phyloP scores from a whole-genome alignment of 1,140 invertebrate genomes.

The Drosophila saltans region DNA sequence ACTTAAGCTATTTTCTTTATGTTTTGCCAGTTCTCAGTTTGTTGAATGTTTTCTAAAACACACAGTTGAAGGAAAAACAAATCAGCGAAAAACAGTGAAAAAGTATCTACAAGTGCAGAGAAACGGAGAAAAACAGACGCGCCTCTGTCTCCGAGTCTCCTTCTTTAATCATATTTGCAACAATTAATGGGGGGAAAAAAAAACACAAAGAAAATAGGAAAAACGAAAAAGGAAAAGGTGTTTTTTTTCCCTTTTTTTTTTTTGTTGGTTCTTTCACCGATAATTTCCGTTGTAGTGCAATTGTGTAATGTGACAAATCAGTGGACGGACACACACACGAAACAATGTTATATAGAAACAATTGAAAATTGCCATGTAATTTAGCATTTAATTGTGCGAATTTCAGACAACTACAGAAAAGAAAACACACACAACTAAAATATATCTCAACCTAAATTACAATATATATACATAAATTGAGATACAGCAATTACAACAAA shows the following conservation, averaged over 20 bases:
- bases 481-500: background rate
- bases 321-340: slow-evolving; percentile 18
- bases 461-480: slow-evolving; percentile 10
- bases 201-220: background rate
- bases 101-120: slow-evolving; percentile 61
- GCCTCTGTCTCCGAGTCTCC: background rate
- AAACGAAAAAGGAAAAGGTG: slow-evolving; percentile 2
- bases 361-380: slow-evolving; percentile 48
- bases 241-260: background rate
- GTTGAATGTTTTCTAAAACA: slow-evolving; percentile 39
- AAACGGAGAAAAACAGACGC: slow-evolving; percentile 7
- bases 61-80: no score
- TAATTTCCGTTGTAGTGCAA: slow-evolving; percentile 5
- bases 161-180: background rate
- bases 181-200: background rate
- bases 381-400: slow-evolving; percentile 76
- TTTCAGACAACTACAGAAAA: slow-evolving; percentile 14
- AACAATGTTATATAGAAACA: slow-evolving; percentile 42
- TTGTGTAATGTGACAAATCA: slow-evolving; percentile 26
- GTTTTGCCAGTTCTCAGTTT: slow-evolving; percentile 31
- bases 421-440: slow-evolving; percentile 40
- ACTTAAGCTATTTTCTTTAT: slow-evolving; percentile 24
- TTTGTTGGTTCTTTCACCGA: slow-evolving; percentile 1
- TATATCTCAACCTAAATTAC: slow-evolving; percentile 10
- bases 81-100: slow-evolving; percentile 1